These are phyloP conservation scores for Hyphantria cunea DNA, from an alignment of 1,140 invertebrate species.

Conservation along the genomic window DNA sequence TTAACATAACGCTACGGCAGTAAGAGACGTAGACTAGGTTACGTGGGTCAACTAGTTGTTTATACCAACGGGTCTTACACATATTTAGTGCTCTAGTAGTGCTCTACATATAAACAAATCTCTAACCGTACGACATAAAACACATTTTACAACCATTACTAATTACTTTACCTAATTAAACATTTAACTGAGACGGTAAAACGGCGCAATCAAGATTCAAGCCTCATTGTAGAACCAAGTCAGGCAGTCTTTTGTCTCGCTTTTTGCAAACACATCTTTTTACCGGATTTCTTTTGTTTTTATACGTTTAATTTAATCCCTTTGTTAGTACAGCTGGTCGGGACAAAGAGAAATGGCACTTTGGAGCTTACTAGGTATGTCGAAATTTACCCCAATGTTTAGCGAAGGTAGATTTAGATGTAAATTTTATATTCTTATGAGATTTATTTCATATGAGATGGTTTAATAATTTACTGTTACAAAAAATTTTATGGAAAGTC, in stretches of 20 bases:
- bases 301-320: constrained; percentile 55
- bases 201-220: constrained; percentile 19
- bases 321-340: constrained; percentile 53
- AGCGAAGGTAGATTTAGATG: constrained; percentile 13
- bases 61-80: no score
- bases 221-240: constrained; percentile 12
- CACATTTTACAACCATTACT: not conserved
- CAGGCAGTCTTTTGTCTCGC: constrained; percentile 8
- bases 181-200: constrained; percentile 7
- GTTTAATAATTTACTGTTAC: not conserved
- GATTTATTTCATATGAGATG: not conserved
- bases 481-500: no score
- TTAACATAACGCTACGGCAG: no score
- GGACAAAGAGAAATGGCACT: constrained; percentile 34
- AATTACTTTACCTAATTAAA: constrained; percentile 11
- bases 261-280: constrained; percentile 23
- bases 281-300: constrained; percentile 30
- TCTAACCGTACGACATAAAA: no score
- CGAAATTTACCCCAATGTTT: constrained; percentile 1
- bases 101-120: no score
- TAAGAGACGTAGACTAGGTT: no score
- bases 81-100: no score
- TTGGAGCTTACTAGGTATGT: constrained; percentile 13
- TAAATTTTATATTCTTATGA: not conserved
- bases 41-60: no score